Base-by-base conservation (phyloP, 2,888 invertebrate genomes). In the Ectemnius continuus region DNA sequence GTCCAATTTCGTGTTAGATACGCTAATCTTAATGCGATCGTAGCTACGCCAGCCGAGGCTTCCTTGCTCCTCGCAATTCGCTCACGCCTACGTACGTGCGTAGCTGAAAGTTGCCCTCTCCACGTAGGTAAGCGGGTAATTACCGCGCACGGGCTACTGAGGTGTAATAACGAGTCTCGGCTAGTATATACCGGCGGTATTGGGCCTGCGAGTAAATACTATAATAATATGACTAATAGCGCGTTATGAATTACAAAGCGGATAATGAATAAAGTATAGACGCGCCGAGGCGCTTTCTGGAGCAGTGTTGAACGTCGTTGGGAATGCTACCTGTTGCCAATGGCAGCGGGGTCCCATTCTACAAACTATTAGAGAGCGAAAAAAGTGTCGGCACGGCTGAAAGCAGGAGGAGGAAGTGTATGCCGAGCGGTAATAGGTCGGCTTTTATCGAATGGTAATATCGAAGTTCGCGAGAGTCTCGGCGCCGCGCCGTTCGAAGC, bases 381-480 rank as follows among this genome's bases (percentile, higher is more conserved):
- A 52, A 52, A 52, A 52, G 52, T 16, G 16, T 16, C n/a, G 52
- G 16, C 14, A 14, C 0, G 52, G n/a, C 16, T 16, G 52, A 52
- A 52, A 52, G 52, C 14, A 14, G 2, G 52, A 52, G 52, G 52
- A 16, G 16, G 52, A 52, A 52, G 16, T 16, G 52, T 52, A 11
- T 11, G 52, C 8, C 36, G 45, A 52, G n/a, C 23, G 70, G 57
- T 61, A 73, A 73, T 84, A 83, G 36, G 36, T 36, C 36, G 36
- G 36, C 75, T 85, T 88, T 86, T 84, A 80, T 84, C 78, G 87
- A 88, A 88, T 86, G 81, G 84, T 86, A 36, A 36, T 87, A 88
- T 87, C 86, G 86, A 84, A 80, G 83, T 47, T 46, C 45, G 47
- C 57, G 75, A 66, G 86, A 56, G 64, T 47, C 20, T 13, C 58